Conservation (phyloP, 2,113 vertebrate species). For the Ifrita kowaldi region DNA sequence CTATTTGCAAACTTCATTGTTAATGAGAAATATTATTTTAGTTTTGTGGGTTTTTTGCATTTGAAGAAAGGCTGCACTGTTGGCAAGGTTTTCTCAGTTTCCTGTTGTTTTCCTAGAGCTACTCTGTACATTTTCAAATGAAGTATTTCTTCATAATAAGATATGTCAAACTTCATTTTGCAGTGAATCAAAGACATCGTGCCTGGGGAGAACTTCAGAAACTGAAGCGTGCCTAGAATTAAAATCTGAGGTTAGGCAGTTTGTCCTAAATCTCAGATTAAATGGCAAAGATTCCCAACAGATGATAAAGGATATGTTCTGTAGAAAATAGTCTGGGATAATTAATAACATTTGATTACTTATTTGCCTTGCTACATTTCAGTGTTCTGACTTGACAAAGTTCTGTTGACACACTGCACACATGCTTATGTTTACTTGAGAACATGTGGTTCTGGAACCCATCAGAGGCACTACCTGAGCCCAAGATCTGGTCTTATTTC, state of each 20-base stretch:
- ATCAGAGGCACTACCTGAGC: neutral
- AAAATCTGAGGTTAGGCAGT: neutral
- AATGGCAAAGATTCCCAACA: neutral
- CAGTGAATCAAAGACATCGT: slow-evolving; percentile 23
- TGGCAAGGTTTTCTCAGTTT: slow-evolving; percentile 1
- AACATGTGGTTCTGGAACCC: neutral
- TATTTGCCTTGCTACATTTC: neutral
- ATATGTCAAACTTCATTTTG: slow-evolving; percentile 48
- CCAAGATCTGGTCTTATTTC: neutral
- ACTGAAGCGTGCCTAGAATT: slow-evolving; percentile 20
- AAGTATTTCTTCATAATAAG: slow-evolving; percentile 45
- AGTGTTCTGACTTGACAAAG: neutral
- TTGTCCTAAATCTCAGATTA: slow-evolving; percentile 19
- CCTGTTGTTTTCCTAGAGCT: slow-evolving; percentile 16
- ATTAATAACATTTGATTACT: neutral
- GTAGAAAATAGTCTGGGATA: neutral
- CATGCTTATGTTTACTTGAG: neutral
- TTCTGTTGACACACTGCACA: neutral
- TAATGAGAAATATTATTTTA: neutral
- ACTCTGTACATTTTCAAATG: slow-evolving; percentile 8
- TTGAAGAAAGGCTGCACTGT: neutral
- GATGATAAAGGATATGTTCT: neutral
- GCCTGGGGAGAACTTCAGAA: slow-evolving; percentile 12
- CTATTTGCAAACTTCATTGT: neutral
- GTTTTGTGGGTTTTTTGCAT: neutral